Evolutionary conservation across 2,888 invertebrate genomes (phyloP).

Genomic region (Apantesis nais): DNA sequence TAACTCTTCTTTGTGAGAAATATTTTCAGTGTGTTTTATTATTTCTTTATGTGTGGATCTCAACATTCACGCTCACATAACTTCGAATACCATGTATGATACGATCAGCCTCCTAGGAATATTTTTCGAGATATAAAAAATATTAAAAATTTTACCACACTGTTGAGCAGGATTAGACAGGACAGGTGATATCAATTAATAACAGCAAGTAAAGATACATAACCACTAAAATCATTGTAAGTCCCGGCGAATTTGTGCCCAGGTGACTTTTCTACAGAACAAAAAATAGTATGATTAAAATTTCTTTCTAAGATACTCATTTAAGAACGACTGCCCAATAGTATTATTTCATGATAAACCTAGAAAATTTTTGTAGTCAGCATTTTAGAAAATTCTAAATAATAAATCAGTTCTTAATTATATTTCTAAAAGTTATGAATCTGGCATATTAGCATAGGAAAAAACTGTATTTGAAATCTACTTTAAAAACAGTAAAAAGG

Average conservation of each 20-base stretch:
- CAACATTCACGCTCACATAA: not conserved
- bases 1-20: not conserved
- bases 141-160: not conserved
- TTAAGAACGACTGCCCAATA: not conserved
- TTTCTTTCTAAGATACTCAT: not conserved
- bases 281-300: not conserved
- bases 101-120: not conserved
- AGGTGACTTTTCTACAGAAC: too few relatives aligned
- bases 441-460: not conserved
- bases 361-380: not conserved
- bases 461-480: not conserved
- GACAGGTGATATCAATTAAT: not conserved
- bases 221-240: not conserved
- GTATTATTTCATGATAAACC: not conserved
- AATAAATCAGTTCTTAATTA: not conserved
- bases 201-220: not conserved
- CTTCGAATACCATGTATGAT: not conserved
- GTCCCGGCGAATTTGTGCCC: not conserved
- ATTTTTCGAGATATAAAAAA: not conserved
- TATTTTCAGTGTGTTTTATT: not conserved
- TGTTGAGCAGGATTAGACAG: not conserved
- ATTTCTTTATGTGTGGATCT: not conserved
- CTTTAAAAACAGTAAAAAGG: constrained; percentile 15
- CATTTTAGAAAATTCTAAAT: not conserved
- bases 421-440: not conserved